Conservation (phyloP, 2,797 vertebrate genomes). For the Halcyon leucocephala region DNA sequence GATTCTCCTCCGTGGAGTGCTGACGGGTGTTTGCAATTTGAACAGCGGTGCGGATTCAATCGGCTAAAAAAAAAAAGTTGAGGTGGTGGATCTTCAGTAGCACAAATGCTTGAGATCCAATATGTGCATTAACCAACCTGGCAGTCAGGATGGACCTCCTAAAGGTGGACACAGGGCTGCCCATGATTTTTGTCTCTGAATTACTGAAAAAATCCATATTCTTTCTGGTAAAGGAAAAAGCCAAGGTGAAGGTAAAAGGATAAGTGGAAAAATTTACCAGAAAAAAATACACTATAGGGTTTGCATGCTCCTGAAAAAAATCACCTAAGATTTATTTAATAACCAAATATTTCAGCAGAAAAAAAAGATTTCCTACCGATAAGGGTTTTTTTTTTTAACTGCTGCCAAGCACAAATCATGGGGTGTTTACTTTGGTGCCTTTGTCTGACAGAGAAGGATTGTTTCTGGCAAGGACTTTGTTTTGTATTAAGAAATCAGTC, state of each 20-base stretch:
- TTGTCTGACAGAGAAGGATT: constrained; percentile 23
- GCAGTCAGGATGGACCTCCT: background rate
- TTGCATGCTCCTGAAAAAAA: constrained; percentile 7
- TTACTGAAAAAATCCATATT: background rate
- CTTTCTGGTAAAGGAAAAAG: background rate
- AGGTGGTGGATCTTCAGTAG: background rate
- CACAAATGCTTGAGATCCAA: background rate
- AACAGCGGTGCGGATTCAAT: background rate
- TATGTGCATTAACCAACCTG: background rate
- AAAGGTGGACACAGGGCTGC: background rate
- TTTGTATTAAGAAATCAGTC: constrained; percentile 5
- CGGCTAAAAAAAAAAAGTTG: background rate
- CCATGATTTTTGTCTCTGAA: background rate
- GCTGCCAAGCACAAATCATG: constrained; percentile 43
- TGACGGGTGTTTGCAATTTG: background rate
- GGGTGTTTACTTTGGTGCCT: constrained; percentile 31
- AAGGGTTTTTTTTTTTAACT: constrained; percentile 7
- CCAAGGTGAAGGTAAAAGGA: background rate
- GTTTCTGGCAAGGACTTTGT: background rate
- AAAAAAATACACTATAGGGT: background rate
- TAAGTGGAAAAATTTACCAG: background rate
- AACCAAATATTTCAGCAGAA: constrained; percentile 43
- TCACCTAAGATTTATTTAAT: constrained; percentile 41
- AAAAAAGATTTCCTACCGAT: constrained; percentile 27
- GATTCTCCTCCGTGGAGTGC: background rate